A percentile compares a stretch with the other conserved stretches of the same genome.
phyloP scores from a whole-genome alignment of 2,888 invertebrate species.

The Ypsolopha scabrella region DNA sequence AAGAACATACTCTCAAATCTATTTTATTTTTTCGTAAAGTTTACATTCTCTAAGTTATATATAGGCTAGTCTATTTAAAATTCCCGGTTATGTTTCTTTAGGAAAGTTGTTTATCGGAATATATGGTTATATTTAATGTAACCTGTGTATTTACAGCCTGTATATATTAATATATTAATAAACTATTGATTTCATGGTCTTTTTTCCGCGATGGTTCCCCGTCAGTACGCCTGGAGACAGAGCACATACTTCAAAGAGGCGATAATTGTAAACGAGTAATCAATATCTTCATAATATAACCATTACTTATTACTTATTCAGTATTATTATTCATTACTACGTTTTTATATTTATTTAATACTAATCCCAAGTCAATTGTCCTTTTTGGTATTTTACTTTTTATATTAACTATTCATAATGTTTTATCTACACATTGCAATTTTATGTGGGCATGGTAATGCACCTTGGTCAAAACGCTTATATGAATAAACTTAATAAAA shows the following conservation, averaged over 20 bases:
- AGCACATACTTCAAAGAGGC: constrained; percentile 97
- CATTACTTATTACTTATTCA: constrained; percentile 35
- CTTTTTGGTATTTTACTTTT: constrained; percentile 19
- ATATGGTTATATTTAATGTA: too few species aligned
- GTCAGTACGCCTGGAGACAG: constrained; percentile 94
- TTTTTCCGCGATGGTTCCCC: constrained; percentile 49
- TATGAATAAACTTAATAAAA: not conserved
- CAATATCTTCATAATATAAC: constrained; percentile 63
- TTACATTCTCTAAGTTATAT: too few species aligned
- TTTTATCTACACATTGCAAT: constrained; percentile 24
- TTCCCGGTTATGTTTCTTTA: too few species aligned
- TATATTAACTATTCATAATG: constrained; percentile 24
- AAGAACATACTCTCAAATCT: too few species aligned
- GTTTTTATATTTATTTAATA: constrained; percentile 40
- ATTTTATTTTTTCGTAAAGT: too few species aligned
- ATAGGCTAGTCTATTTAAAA: too few species aligned
- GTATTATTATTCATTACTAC: constrained; percentile 59
- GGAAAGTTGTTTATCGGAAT: too few species aligned
- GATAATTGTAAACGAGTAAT: constrained; percentile 90
- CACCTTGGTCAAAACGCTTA: constrained; percentile 24
- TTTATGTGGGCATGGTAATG: constrained; percentile 53
- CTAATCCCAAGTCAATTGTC: constrained; percentile 41
- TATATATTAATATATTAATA: constrained; percentile 19
- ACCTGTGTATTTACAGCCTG: too few species aligned
- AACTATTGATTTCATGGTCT: constrained; percentile 32